Base-by-base conservation (phyloP, 1,140 invertebrate genomes). In the Scylla paramamosain region DNA sequence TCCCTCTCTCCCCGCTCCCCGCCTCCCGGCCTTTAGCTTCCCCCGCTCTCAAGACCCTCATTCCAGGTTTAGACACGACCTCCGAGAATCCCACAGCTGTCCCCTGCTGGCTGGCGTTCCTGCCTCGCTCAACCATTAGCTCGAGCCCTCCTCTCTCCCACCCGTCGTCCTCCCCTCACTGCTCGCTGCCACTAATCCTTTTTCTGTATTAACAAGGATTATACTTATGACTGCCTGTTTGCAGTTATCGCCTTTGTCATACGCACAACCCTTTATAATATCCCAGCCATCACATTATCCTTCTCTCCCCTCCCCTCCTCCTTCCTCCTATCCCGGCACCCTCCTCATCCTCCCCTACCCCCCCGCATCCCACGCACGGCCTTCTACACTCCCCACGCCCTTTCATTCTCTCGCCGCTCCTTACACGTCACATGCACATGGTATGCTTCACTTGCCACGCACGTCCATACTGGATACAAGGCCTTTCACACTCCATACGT, bases 171-270 rank as follows among this genome's bases (percentile, higher is more conserved):
- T 90, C 32, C 88, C 39, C 48, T 28, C 39, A 25, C 88, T 32
- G 10, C 88, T 0, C 28, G 25, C 39, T 25, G 45, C 39, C 39
- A n/a, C 20, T 48, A 45, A 45, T 90, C 88, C 88, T 46, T 39
- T 31, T 90, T 29, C 39, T 90, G 67, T 77, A 77, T 77, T 77
- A 77, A n/a, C 67, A 77, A 77, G 67, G 67, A 77, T 77, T 77
- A 77, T n/a, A 77, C 67, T 77, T 77, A n/a, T n/a, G 67, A 77
- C 25, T 77, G 67, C n/a, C 67, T 77, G 67, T 77, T 77, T 77
- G 67, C 67, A 77, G 67, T 77, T 77, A 77, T 77, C 67, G 67
- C 67, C 32, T 46, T 88, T 12, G 45, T 90, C 39, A 45, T 90
- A 45, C 88, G n/a, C 39, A 28, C 16, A n/a, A 10, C 39, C 20